Percentiles rank a stretch among this genome's conserved stretches.
These are phyloP conservation scores for Pseudochromis fuscus DNA, from an alignment of 2,797 vertebrate genomes.

Conservation along the genomic window DNA sequence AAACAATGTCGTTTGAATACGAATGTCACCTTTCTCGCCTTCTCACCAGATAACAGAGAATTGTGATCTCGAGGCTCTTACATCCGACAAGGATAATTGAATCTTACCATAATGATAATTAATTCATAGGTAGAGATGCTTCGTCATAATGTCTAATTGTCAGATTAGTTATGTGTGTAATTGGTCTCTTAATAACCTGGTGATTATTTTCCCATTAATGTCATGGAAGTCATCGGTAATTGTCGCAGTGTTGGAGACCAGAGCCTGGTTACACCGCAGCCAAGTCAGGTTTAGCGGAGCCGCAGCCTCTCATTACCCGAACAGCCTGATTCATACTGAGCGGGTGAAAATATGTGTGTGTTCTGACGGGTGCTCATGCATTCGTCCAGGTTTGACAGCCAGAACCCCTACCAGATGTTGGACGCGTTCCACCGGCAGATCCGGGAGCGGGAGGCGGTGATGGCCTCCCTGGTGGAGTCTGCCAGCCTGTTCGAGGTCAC, in stretches of 20 bases:
- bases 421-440: constrained; percentile 88
- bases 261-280: constrained; percentile 39
- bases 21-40: constrained; percentile 54
- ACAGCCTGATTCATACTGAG: constrained; percentile 33
- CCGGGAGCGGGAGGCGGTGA: constrained; percentile 88
- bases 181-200: constrained; percentile 75
- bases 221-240: constrained; percentile 70
- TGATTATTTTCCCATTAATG: constrained; percentile 81
- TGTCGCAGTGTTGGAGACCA: constrained; percentile 49
- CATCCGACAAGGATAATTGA: constrained; percentile 75
- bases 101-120: constrained; percentile 74
- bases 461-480: constrained; percentile 89
- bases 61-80: constrained; percentile 46
- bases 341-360: constrained; percentile 20
- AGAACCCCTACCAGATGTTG: constrained; percentile 87
- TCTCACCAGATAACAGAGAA: constrained; percentile 37
- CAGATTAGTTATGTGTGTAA: constrained; percentile 78
- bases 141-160: constrained; percentile 73
- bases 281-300: constrained; percentile 46
- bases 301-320: constrained; percentile 42
- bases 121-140: constrained; percentile 70
- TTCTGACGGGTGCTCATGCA: constrained; percentile 39
- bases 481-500: constrained; percentile 93
- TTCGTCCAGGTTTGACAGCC: constrained; percentile 87
- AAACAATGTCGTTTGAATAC: no score